Percentiles rank a stretch among this genome's conserved stretches.
These are phyloP conservation scores for Trissoscelio sp. DNA, from an alignment of 2,888 invertebrate genomes.

Conservation along the genomic window DNA sequence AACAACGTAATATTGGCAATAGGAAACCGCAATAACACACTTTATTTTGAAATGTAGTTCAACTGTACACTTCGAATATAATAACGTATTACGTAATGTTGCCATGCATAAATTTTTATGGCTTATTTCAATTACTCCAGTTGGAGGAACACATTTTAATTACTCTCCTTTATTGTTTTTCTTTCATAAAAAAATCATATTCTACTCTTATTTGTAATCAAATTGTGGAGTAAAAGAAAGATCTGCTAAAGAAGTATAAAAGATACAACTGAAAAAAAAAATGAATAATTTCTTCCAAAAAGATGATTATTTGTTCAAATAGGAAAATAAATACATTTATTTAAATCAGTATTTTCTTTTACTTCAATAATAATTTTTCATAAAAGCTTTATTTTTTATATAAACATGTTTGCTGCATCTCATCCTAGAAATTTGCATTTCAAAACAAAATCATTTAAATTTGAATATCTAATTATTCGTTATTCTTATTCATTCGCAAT, in stretches of 20 bases:
- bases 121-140: slow-evolving; percentile 41
- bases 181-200: background rate
- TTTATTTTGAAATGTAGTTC: slow-evolving; percentile 46
- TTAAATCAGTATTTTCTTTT: no score
- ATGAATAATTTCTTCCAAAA: no score
- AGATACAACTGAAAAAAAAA: no score
- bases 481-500: background rate
- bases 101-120: slow-evolving; percentile 32
- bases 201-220: background rate
- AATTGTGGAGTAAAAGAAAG: background rate
- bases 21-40: slow-evolving; percentile 22
- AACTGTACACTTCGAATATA: slow-evolving; percentile 20
- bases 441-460: no score
- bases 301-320: no score
- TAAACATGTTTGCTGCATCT: no score
- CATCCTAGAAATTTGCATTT: no score
- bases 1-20: slow-evolving; percentile 18
- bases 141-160: background rate
- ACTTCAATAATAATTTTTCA: no score
- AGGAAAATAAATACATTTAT: no score
- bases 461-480: background rate
- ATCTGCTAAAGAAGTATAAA: no score
- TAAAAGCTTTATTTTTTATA: no score
- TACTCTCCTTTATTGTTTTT: background rate
- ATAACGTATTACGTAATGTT: slow-evolving; percentile 32